These are phyloP conservation scores for Lynx canadensis DNA, from an alignment of 2,113 vertebrate species.

Conservation along the genomic window DNA sequence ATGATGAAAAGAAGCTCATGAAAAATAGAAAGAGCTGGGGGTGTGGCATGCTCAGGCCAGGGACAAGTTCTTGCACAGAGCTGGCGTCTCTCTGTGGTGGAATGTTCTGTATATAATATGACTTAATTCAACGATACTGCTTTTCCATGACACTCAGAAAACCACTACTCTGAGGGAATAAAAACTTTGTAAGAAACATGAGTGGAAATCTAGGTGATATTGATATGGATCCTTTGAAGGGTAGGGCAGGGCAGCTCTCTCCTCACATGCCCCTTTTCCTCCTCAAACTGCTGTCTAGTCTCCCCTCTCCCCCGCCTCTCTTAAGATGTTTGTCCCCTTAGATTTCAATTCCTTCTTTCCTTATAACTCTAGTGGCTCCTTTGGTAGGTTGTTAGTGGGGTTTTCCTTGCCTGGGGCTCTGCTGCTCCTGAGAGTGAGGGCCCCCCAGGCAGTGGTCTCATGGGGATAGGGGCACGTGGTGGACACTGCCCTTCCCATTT, in stretches of 20 bases:
- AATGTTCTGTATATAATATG: not conserved
- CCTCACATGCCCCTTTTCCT: not conserved
- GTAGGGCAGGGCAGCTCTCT: not conserved
- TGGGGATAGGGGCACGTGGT: not conserved
- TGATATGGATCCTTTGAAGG: not conserved
- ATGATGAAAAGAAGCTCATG: not conserved
- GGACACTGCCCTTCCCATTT: not conserved
- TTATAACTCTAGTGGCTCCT: not conserved
- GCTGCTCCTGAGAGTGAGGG: not conserved
- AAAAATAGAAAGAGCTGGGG: not conserved
- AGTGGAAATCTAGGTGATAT: not conserved
- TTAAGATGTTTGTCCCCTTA: not conserved
- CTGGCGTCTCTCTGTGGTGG: not conserved
- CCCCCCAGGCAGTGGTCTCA: not conserved
- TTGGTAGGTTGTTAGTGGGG: not conserved
- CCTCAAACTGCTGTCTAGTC: not conserved
- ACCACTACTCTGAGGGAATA: not conserved
- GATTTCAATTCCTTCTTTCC: not conserved
- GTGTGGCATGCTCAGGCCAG: too few relatives aligned
- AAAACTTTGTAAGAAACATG: not conserved
- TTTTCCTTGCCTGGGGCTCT: not conserved
- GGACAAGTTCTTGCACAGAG: not conserved
- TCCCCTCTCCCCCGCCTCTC: too few relatives aligned
- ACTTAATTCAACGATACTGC: not conserved
- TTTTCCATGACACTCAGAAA: not conserved